Evolutionary conservation across 2,113 vertebrate species (phyloP), one percentile per base, ranked within the genome.

Genomic region (Monopterus albus): DNA sequence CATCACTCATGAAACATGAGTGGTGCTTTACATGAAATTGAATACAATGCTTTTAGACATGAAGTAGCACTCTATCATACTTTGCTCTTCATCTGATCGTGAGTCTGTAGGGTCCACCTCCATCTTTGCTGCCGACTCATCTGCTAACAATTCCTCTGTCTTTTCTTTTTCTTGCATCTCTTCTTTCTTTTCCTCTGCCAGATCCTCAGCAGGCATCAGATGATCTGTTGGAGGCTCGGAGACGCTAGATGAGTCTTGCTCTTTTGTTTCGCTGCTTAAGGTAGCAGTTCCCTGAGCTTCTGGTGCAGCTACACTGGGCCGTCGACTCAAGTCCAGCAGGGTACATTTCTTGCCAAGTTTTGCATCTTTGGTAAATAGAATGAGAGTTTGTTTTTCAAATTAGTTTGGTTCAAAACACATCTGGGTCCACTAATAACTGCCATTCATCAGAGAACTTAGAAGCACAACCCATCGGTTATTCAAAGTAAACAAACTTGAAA

Each of bases 281-380:
- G 43, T 47, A 31, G 76, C 49, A 31, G 40, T 40, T 69, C 43
- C 76, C 74, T 72, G 74, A 77, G 68, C 33, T 56, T 82, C 84
- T 58, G 67, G 31, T 72, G 52, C n/a, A 2, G 59, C 53, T 15
- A 72, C 46, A 43, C 67, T 84, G 18, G 62, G 83, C 14, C 68
- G 78, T 50, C 43, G 73, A 79, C 89, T 88, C 82, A 92, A 62
- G 67, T 90, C 86, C 76, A 92, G 47, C 57, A 92, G 64, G 21
- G 72, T 75, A 42, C 91, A 88, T 50, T 87, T 91, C 35, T 88
- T 88, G 36, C 84, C 87, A 29, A 87, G 82, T 80, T 89, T 93
- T 39, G 86, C 89, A 85, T 89, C 92, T 93, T 72, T 43, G 47
- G 33, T 62, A 72, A 69, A 84, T 25, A 58, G 7, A 43, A 35